Conservation (phyloP, 2,888 invertebrate genomes). For the Standfussiana lucernea region DNA sequence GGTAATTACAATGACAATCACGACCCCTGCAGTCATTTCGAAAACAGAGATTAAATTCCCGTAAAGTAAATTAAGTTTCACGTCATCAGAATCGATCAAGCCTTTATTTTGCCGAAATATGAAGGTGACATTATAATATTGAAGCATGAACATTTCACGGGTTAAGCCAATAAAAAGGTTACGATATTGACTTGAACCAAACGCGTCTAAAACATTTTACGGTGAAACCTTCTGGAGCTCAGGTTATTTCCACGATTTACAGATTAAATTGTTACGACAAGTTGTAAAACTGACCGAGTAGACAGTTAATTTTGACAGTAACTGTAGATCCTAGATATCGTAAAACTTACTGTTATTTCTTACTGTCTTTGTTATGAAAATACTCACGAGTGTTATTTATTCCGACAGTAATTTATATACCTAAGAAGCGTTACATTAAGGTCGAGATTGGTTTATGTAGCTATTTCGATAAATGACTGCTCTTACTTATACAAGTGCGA, state of each 20-base stretch:
- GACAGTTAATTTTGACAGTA: constrained; percentile 18
- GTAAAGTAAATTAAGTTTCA: constrained; percentile 23
- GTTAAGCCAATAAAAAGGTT: constrained; percentile 27
- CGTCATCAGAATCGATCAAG: not conserved
- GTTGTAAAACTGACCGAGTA: constrained; percentile 21
- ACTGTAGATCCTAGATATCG: not conserved
- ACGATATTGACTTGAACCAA: constrained; percentile 18
- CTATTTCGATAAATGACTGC: not conserved
- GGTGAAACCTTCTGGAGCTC: constrained; percentile 6
- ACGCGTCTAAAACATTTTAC: constrained; percentile 24
- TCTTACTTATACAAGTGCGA: not conserved
- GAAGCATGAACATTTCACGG: not conserved
- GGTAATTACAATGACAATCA: not conserved
- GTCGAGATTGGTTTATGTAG: not conserved
- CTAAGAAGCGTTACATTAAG: constrained; percentile 4
- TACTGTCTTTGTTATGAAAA: constrained; percentile 4
- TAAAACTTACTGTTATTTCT: constrained; percentile 36
- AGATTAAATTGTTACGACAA: constrained; percentile 48
- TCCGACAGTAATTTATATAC: not conserved
- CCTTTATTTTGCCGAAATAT: not conserved
- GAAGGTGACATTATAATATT: not conserved
- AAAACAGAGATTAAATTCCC: constrained; percentile 25
- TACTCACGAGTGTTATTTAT: constrained; percentile 1
- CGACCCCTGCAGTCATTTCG: constrained; percentile 6
- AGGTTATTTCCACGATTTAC: constrained; percentile 14